Base-by-base conservation (phyloP, 2,888 invertebrate genomes). In the Standfussiana lucernea region DNA sequence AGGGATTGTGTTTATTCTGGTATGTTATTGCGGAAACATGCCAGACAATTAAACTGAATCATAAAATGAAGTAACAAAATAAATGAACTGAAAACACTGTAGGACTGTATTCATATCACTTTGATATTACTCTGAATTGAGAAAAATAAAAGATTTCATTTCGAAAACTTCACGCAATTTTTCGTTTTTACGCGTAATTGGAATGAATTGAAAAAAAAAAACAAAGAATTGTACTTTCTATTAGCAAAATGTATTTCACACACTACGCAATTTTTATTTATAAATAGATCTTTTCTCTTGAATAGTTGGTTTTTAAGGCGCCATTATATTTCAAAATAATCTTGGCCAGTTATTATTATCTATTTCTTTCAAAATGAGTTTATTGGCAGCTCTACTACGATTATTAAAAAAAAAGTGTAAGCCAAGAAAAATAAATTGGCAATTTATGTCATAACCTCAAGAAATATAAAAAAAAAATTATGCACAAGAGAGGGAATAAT, bases 391-490 rank as follows among this genome's bases (percentile, higher is more conserved):
- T 28, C 24, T 11, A 78, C 13, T n/a, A 21, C 2, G 21, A 53
- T 18, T 65, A 59, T 37, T n/a, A 37, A 40, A 40, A 6, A 21
- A 1, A 62, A 42, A 40, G 2, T 5, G 11, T 35, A 13, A 28
- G 7, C n/a, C 42, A 40, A 62, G 21, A 53, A 61, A 79, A n/a
- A 28, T 0, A 35, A 75, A 65, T 18, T 64, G 37, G 13, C 45
- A 37, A n/a, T 47, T 53, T 24, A 11, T 28, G 24, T 28, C 64
- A 35, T 28, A 7, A 24, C 56, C 56, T 15, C 24, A 56, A 65
- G 37, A 40, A 75, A 82, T 18, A n/a, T 47, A 47, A 50, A 10
- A 47, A 50, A 10, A 74, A 40, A 56, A 50, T 4, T 56, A 75
- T 35, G 35, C 40, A 65, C 56, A 47, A 42, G 21, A 65, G 28